A percentile compares a stretch with the other conserved stretches of the same genome.
Conservation (phyloP, 2,888 invertebrate species). For the Drosophila phalerata region DNA sequence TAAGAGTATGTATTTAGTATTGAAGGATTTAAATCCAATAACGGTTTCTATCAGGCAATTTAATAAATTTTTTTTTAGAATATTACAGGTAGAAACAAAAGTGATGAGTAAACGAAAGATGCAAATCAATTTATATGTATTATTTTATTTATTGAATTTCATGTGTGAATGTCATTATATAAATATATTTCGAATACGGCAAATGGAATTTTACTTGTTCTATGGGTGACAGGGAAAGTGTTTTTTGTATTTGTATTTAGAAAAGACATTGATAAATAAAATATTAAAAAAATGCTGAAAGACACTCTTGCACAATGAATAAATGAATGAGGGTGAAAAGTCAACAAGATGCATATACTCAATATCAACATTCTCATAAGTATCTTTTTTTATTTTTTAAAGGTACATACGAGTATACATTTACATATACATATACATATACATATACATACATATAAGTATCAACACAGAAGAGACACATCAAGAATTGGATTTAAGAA, state of each 20-base stretch:
- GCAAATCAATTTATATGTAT: background rate
- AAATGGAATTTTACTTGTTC: background rate
- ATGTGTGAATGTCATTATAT: background rate
- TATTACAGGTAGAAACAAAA: background rate
- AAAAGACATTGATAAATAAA: slow-evolving; percentile 3
- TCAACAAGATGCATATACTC: slow-evolving; percentile 42
- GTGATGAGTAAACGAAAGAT: background rate
- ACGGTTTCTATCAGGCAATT: background rate
- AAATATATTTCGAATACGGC: background rate
- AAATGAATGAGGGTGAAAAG: slow-evolving; percentile 5
- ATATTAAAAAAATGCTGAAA: slow-evolving; percentile 21
- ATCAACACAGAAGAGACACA: slow-evolving; percentile 61
- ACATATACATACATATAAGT: slow-evolving; percentile 30
- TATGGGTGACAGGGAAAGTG: background rate
- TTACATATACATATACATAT: slow-evolving; percentile 9
- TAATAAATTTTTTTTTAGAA: background rate
- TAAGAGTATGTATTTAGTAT: background rate
- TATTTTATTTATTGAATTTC: background rate
- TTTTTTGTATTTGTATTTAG: background rate
- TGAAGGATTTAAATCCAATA: background rate
- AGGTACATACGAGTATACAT: slow-evolving; percentile 3
- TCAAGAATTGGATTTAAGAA: slow-evolving; percentile 45
- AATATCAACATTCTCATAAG: slow-evolving; percentile 22
- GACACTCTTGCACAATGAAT: slow-evolving; percentile 33
- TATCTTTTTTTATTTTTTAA: slow-evolving; percentile 6